These are phyloP conservation scores for Drosophila auraria DNA, from an alignment of 1,140 invertebrate genomes.

Conservation along the genomic window DNA sequence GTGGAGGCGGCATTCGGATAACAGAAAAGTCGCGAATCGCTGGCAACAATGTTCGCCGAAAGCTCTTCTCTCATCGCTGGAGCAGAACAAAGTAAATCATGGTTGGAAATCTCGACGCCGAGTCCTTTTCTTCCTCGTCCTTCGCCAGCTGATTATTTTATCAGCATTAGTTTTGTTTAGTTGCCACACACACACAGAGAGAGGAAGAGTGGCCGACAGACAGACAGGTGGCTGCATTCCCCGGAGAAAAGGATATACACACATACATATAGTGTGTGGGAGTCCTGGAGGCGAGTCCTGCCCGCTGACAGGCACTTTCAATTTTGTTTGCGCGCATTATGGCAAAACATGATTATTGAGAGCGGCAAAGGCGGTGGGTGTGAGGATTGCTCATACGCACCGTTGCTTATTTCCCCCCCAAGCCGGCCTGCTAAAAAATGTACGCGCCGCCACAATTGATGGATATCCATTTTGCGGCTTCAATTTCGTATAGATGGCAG, in stretches of 20 bases:
- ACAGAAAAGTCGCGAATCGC: conserved; percentile 35
- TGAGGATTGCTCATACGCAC: conserved; percentile 70
- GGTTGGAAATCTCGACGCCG: conserved; percentile 42
- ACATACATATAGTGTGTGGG: neutral
- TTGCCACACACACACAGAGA: conserved; percentile 15
- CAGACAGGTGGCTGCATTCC: conserved; percentile 67
- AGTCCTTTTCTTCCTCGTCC: conserved; percentile 17
- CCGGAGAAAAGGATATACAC: conserved; percentile 18
- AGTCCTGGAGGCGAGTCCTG: neutral
- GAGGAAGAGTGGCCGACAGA: neutral
- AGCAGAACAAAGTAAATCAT: conserved; percentile 67
- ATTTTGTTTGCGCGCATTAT: conserved; percentile 77
- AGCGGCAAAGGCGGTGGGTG: neutral
- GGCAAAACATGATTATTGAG: conserved; percentile 63
- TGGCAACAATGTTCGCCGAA: conserved; percentile 41
- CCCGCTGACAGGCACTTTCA: conserved; percentile 68
- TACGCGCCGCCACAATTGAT: conserved; percentile 16
- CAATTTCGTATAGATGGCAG: neutral
- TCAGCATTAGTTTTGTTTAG: conserved; percentile 68
- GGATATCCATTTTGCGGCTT: conserved; percentile 17
- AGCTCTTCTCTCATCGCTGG: conserved; percentile 46
- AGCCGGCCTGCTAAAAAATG: neutral
- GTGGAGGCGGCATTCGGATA: neutral
- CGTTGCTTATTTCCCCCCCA: conserved; percentile 50
- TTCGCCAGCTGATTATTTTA: conserved; percentile 67